Evolutionary conservation across 2,797 vertebrate genomes (phyloP), one percentile per base, ranked within the genome.

Genomic region (Columba guinea): DNA sequence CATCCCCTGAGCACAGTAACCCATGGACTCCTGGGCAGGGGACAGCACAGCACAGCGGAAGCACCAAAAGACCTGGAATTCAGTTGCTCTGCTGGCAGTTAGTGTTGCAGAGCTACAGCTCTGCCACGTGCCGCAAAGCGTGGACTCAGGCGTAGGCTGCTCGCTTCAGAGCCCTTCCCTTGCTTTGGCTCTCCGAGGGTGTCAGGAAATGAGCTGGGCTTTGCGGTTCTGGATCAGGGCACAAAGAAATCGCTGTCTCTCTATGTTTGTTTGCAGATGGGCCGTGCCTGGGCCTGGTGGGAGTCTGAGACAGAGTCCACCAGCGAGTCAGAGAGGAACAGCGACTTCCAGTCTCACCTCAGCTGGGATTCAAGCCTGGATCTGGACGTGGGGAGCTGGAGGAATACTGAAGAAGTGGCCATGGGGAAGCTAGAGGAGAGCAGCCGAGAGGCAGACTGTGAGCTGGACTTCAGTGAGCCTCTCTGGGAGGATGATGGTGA

Each of bases 361-460:
- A 96, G 95, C 93, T 96, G 96, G 93, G 90, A 97, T 87, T 97
- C 97, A 79, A 96, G 95, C 89, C 70, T 93, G 93, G 96, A 98
- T 80, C 90, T 97, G 95, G 96, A 97, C 35, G 13, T 88, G 87
- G 77, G 93, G 62, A 94, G 82, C 87, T 98, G 97, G 97, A 97
- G 96, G 87, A 94, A 96, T 76, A 67, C 91, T 23, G 94, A 97
- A 93, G 97, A 97, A 58, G 65, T 74, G 48, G 83, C 93, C 69
- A 11, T 83, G 73, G 94, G 90, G 77, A 95, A 93, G 62, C 87
- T 90, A 28, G 97, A 96, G 49, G 97, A 97, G 83, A 98, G 93
- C 96, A 97, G 94, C 94, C 90, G 21, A 71, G 97, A 91, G 41
- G 62, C 89, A 78, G 85, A 80, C 18, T 1, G 1, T 4, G 69